Percentiles rank a stretch among this genome's conserved stretches.
phyloP scores from a whole-genome alignment of 2,797 vertebrate species.

The Numenius phaeopus region DNA sequence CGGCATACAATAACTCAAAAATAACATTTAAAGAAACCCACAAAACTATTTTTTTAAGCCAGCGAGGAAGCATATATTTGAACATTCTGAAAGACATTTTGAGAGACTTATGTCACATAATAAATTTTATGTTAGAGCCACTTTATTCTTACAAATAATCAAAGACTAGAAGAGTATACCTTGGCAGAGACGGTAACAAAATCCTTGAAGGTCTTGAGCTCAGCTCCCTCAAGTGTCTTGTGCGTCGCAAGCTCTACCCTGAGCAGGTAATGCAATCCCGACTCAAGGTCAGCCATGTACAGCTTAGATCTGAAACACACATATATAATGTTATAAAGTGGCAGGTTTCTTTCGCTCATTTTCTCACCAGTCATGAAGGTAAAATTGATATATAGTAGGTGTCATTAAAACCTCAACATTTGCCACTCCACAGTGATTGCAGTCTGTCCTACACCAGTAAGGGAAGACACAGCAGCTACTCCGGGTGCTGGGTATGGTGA shows the following conservation, averaged over 20 bases:
- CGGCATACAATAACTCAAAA: neutral
- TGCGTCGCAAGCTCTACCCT: slow-evolving; percentile 92
- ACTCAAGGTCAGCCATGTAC: slow-evolving; percentile 93
- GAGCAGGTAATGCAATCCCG: slow-evolving; percentile 91
- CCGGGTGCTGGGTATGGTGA: neutral
- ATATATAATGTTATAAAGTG: neutral
- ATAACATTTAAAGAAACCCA: neutral
- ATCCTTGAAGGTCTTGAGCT: slow-evolving; percentile 90
- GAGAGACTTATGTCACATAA: neutral
- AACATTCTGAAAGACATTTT: neutral
- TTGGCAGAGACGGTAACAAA: slow-evolving; percentile 90
- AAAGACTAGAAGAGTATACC: slow-evolving; percentile 74
- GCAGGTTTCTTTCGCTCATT: slow-evolving; percentile 9
- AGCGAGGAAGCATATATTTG: neutral
- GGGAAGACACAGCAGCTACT: neutral
- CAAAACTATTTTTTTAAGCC: neutral
- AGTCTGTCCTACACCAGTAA: neutral
- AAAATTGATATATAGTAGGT: neutral
- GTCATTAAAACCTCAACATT: neutral
- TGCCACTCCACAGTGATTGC: neutral
- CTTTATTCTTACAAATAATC: slow-evolving; percentile 25
- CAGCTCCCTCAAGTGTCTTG: slow-evolving; percentile 85
- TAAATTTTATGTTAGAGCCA: neutral
- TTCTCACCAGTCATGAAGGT: neutral
- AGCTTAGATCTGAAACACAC: slow-evolving; percentile 83